Percentiles rank a stretch among this genome's conserved stretches.
Conservation (phyloP, 2,113 vertebrate species). For the Glaucomys volans region DNA sequence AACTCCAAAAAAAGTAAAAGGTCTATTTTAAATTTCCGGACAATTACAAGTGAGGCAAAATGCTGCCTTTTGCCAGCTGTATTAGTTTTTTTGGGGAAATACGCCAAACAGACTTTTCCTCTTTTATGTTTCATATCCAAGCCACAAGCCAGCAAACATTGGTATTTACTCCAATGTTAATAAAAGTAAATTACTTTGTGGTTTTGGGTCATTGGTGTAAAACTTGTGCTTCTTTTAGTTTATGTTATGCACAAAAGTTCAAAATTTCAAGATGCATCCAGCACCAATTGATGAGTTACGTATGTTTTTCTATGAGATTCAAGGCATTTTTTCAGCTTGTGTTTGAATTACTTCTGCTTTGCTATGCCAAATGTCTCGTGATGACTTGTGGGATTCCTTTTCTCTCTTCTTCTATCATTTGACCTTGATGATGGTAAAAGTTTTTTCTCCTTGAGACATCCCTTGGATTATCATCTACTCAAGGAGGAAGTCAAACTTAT, state of each 20-base stretch:
- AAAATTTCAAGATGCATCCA: constrained; percentile 82
- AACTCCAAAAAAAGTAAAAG: constrained; percentile 68
- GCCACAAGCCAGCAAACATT: constrained; percentile 83
- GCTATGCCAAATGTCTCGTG: constrained; percentile 71
- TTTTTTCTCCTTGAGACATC: background rate
- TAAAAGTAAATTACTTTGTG: constrained; percentile 85
- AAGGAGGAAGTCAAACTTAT: constrained; percentile 43
- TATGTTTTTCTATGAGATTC: constrained; percentile 63
- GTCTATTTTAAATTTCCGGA: constrained; percentile 77
- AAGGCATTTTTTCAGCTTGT: constrained; percentile 58
- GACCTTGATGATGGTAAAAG: background rate
- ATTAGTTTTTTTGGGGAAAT: constrained; percentile 55
- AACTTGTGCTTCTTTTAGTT: constrained; percentile 82
- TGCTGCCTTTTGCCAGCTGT: constrained; percentile 69
- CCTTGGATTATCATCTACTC: constrained; percentile 27
- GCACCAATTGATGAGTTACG: constrained; percentile 74
- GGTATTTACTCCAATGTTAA: constrained; percentile 86
- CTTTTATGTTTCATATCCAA: constrained; percentile 82
- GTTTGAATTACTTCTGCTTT: constrained; percentile 75
- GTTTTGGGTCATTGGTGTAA: constrained; percentile 85
- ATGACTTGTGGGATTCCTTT: constrained; percentile 46
- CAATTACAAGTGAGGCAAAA: constrained; percentile 79
- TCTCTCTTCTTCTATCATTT: constrained; percentile 26
- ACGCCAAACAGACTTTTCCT: constrained; percentile 78
- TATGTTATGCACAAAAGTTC: constrained; percentile 75